Evolutionary conservation across 2,888 invertebrate genomes (phyloP).

Genomic region (Cremastobaeus sp.): DNA sequence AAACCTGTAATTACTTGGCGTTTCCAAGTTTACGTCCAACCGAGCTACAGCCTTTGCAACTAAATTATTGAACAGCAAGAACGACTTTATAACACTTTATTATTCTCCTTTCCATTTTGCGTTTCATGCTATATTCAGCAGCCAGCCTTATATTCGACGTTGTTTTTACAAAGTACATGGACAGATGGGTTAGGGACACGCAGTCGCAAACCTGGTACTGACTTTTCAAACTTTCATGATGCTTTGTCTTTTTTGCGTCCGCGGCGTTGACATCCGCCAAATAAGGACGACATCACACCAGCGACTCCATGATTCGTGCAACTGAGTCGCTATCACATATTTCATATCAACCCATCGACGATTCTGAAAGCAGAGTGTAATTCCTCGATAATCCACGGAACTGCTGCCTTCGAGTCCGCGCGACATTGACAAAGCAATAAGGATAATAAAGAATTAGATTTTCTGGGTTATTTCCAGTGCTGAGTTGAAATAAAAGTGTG

Average conservation of each 20-base stretch:
- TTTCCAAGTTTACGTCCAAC: slow-evolving; percentile 33
- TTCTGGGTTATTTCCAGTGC: too few species aligned
- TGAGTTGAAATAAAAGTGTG: too few species aligned
- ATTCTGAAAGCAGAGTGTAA: too few species aligned
- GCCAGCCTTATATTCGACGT: slow-evolving; percentile 20
- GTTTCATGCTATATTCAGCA: slow-evolving; percentile 35
- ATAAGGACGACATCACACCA: too few species aligned
- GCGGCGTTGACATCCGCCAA: too few species aligned
- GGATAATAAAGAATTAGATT: too few species aligned
- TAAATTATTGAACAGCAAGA: slow-evolving; percentile 46
- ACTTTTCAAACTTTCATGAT: neutral
- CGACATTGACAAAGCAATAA: too few species aligned
- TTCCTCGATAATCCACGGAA: too few species aligned
- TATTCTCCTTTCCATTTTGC: slow-evolving; percentile 47
- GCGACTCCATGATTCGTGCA: too few species aligned
- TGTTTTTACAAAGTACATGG: slow-evolving; percentile 13
- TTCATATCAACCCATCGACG: too few species aligned
- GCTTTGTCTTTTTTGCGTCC: neutral
- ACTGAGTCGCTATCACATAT: too few species aligned
- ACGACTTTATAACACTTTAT: slow-evolving; percentile 51
- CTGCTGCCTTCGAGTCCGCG: too few species aligned
- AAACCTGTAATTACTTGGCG: slow-evolving; percentile 20
- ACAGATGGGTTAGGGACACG: slow-evolving; percentile 23
- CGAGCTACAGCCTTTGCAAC: slow-evolving; percentile 12
- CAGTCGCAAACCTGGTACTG: neutral